These are phyloP conservation scores for Ditula angustiorana DNA, from an alignment of 2,888 invertebrate species.

Conservation along the genomic window DNA sequence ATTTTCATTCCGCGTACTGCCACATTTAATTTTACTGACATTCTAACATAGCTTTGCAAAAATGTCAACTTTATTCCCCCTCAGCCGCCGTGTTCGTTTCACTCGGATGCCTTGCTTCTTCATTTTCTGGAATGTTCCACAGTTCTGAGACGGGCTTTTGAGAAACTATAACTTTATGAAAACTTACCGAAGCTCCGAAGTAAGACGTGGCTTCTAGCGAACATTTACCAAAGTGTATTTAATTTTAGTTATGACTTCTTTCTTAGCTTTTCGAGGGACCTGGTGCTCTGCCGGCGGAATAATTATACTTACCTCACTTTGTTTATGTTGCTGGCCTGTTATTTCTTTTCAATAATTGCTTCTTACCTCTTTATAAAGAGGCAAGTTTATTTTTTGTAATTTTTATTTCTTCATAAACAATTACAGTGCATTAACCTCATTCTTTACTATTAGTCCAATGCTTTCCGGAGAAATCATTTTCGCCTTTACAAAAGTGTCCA, in stretches of 20 bases:
- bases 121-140: slow-evolving; percentile 81
- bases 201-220: slow-evolving; percentile 80
- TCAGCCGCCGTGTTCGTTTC: slow-evolving; percentile 79
- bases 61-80: slow-evolving; percentile 85
- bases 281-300: background rate
- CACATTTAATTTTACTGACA: slow-evolving; percentile 86
- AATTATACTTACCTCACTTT: slow-evolving; percentile 30
- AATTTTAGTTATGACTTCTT: slow-evolving; percentile 82
- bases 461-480: no score
- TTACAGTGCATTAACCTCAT: no score
- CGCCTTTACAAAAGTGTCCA: no score
- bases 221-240: slow-evolving; percentile 83
- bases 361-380: no score
- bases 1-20: slow-evolving; percentile 83
- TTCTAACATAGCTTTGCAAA: slow-evolving; percentile 85
- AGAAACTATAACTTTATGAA: slow-evolving; percentile 84
- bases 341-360: background rate
- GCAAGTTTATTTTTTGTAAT: no score
- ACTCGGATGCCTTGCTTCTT: slow-evolving; percentile 79
- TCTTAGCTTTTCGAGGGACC: slow-evolving; percentile 48
- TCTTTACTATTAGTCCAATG: no score
- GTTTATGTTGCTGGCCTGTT: slow-evolving; percentile 27
- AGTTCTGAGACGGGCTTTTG: slow-evolving; percentile 82
- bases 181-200: slow-evolving; percentile 78
- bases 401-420: no score